Conservation (phyloP, 2,113 vertebrate species). For the Seriola rivoliana region DNA sequence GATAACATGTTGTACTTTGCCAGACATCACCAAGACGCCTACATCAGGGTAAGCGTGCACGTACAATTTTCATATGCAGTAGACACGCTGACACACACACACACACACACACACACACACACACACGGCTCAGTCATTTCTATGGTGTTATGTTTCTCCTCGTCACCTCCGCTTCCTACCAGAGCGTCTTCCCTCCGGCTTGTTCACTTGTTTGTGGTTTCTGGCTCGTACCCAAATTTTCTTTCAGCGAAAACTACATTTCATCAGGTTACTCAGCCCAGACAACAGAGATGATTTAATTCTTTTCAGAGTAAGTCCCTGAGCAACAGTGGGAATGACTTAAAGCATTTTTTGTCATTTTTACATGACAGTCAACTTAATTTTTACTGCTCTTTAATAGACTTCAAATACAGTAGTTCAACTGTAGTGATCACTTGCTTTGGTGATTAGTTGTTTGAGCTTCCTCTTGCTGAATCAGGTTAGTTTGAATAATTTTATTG, state of each 20-base stretch:
- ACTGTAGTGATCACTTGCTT: background rate
- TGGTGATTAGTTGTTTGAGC: background rate
- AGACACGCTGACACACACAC: conserved; percentile 26
- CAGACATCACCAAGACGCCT: conserved; percentile 95
- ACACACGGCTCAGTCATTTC: conserved; percentile 6
- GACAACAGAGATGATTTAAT: conserved; percentile 5
- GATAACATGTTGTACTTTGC: conserved; percentile 99
- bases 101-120: conserved; percentile 2
- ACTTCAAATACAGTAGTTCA: background rate
- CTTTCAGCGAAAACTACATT: conserved; percentile 26
- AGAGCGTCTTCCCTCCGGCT: conserved; percentile 31
- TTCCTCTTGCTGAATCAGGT: background rate
- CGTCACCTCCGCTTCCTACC: conserved; percentile 6
- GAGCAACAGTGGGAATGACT: background rate
- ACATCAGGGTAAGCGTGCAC: conserved; percentile 91
- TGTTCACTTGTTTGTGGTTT: conserved; percentile 33
- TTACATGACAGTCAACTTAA: background rate
- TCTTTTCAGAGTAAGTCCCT: background rate
- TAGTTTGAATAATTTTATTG: conserved; percentile 3
- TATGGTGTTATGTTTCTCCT: background rate
- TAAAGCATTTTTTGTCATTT: conserved; percentile 7
- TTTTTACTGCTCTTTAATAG: background rate
- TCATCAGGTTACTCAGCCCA: conserved; percentile 5
- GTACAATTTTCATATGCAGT: background rate
- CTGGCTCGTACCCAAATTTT: background rate